These are phyloP conservation scores for Drosophila varians DNA, from an alignment of 1,140 invertebrate species.

Conservation along the genomic window DNA sequence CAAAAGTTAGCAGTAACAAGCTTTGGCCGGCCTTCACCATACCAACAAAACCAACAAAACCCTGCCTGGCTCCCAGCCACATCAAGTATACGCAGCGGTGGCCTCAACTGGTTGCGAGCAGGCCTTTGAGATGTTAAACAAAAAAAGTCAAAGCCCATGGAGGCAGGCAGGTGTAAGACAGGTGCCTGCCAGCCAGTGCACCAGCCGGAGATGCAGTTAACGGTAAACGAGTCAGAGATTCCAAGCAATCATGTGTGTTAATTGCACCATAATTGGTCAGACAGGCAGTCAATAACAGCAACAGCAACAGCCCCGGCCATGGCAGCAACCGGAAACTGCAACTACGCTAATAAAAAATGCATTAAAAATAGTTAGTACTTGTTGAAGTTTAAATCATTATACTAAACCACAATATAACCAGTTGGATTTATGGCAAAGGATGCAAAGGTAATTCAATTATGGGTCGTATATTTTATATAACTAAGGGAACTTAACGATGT, in stretches of 20 bases:
- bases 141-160: constrained; percentile 19
- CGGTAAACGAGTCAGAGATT: constrained; percentile 54
- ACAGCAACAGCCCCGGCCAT: constrained; percentile 10
- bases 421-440: too few species aligned
- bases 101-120: constrained; percentile 4
- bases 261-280: constrained; percentile 81
- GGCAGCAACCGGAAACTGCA: constrained; percentile 8
- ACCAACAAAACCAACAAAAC: neutral
- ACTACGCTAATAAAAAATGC: constrained; percentile 4
- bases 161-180: constrained; percentile 20
- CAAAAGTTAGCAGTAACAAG: constrained; percentile 44
- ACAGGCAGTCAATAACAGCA: constrained; percentile 57
- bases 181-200: neutral
- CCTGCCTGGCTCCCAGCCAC: constrained; percentile 7
- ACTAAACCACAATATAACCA: too few species aligned
- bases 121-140: constrained; percentile 59
- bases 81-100: constrained; percentile 35
- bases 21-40: constrained; percentile 13
- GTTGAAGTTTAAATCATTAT: too few species aligned
- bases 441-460: too few species aligned
- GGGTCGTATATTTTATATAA: too few species aligned
- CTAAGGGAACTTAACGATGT: too few species aligned
- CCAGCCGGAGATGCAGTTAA: constrained; percentile 18
- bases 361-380: neutral
- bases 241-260: constrained; percentile 76